These are phyloP conservation scores for Eulacestoma nigropectus DNA, from an alignment of 2,113 vertebrate species.

Conservation along the genomic window DNA sequence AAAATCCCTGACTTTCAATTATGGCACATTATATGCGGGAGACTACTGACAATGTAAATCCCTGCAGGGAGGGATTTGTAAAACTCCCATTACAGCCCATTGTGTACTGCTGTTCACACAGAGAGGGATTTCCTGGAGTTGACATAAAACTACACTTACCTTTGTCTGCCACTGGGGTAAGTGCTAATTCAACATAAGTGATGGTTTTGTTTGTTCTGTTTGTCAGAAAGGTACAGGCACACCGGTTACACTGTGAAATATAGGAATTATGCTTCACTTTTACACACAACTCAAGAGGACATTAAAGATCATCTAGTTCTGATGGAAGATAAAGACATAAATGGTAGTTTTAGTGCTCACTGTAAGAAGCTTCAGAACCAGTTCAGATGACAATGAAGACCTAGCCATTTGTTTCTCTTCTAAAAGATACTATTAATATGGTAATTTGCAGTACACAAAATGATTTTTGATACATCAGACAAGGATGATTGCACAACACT, in stretches of 20 bases:
- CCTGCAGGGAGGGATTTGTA: slow-evolving; percentile 49
- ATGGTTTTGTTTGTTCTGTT: slow-evolving; percentile 17
- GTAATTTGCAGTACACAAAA: background rate
- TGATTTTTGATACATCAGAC: background rate
- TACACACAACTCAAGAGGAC: background rate
- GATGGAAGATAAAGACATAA: background rate
- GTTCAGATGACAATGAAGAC: background rate
- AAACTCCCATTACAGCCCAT: slow-evolving; percentile 34
- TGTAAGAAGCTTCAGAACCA: background rate
- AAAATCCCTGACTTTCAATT: background rate
- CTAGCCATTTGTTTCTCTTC: background rate
- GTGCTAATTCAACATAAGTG: slow-evolving; percentile 18
- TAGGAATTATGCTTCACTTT: background rate
- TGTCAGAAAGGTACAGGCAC: background rate
- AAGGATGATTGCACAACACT: background rate
- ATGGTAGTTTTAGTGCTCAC: background rate
- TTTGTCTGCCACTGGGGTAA: background rate
- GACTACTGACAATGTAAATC: background rate
- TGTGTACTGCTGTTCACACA: background rate
- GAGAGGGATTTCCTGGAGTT: background rate
- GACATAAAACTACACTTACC: slow-evolving; percentile 23
- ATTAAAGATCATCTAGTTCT: background rate
- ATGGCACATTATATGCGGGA: background rate
- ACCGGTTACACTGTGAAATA: background rate
- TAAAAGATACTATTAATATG: background rate